These are phyloP conservation scores for Ceyx cyanopectus DNA, from an alignment of 2,113 vertebrate genomes.

Conservation along the genomic window DNA sequence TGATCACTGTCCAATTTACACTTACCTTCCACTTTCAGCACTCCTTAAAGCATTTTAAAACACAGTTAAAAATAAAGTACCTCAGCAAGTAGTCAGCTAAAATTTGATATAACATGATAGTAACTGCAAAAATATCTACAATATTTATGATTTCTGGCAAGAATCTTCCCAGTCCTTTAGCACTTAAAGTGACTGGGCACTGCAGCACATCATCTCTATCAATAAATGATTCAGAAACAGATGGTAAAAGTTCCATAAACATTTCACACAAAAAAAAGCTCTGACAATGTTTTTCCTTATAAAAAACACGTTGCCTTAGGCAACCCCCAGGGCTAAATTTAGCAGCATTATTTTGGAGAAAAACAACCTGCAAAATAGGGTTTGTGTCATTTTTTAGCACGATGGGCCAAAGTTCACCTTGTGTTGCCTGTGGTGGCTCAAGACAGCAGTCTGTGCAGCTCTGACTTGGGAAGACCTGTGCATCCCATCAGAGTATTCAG, in stretches of 20 bases:
- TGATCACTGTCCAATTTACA: neutral
- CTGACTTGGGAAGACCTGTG: neutral
- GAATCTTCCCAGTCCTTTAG: neutral
- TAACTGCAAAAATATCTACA: slow-evolving; percentile 5
- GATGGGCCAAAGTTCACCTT: neutral
- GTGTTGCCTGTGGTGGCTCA: neutral
- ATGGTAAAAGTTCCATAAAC: slow-evolving; percentile 48
- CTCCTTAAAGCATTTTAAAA: neutral
- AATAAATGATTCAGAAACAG: slow-evolving; percentile 52
- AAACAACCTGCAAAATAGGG: neutral
- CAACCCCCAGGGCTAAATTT: neutral
- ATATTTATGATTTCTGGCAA: slow-evolving; percentile 36
- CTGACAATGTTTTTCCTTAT: neutral
- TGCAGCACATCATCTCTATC: neutral
- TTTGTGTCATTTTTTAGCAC: neutral
- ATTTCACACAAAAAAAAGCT: slow-evolving; percentile 10
- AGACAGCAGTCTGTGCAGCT: neutral
- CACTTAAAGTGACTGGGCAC: slow-evolving; percentile 8
- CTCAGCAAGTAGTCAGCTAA: neutral
- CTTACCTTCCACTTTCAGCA: neutral
- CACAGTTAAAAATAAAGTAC: slow-evolving; percentile 18
- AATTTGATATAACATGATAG: neutral
- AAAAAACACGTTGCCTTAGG: neutral
- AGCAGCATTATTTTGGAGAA: slow-evolving; percentile 9
- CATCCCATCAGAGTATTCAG: neutral